Conservation (phyloP, 1,140 invertebrate genomes). For the Oreohelix idahoensis region DNA sequence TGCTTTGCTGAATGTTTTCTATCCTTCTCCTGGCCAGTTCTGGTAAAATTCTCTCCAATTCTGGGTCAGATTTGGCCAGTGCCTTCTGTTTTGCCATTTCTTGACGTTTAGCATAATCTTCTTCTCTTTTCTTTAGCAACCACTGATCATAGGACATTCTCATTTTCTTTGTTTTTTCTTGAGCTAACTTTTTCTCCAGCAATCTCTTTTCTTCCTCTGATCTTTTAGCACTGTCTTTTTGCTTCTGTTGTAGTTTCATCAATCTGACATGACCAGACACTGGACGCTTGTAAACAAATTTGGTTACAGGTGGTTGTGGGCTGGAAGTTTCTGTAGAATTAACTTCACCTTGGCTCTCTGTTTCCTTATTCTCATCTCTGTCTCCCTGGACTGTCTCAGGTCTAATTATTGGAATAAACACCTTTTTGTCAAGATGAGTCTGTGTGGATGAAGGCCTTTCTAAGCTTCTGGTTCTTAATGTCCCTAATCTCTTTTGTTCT, state of each 20-base stretch:
- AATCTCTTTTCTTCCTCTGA: conserved; percentile 25
- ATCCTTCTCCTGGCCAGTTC: conserved; percentile 59
- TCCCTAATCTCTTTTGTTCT: background rate
- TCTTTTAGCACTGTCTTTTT: conserved; percentile 31
- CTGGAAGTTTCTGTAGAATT: background rate
- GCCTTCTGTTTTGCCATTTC: conserved; percentile 53
- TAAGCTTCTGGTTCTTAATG: background rate
- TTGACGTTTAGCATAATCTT: conserved; percentile 51
- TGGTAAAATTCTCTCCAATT: conserved; percentile 58
- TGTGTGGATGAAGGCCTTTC: background rate
- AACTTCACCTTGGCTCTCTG: background rate
- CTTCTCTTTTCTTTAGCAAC: conserved; percentile 57
- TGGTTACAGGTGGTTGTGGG: conserved; percentile 44
- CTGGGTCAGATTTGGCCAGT: conserved; percentile 61
- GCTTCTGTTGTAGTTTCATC: conserved; percentile 47
- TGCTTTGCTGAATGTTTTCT: conserved; percentile 55
- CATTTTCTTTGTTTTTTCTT: conserved; percentile 47
- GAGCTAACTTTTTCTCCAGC: conserved; percentile 18
- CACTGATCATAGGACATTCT: conserved; percentile 66
- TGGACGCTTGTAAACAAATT: conserved; percentile 64
- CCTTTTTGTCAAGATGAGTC: background rate
- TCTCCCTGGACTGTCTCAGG: background rate
- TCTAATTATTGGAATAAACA: conserved; percentile 22
- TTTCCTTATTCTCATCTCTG: background rate
- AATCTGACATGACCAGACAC: conserved; percentile 61